A percentile compares a stretch with the other conserved stretches of the same genome.
phyloP scores from a whole-genome alignment of 2,113 vertebrate species.

The Cnemophilus loriae region DNA sequence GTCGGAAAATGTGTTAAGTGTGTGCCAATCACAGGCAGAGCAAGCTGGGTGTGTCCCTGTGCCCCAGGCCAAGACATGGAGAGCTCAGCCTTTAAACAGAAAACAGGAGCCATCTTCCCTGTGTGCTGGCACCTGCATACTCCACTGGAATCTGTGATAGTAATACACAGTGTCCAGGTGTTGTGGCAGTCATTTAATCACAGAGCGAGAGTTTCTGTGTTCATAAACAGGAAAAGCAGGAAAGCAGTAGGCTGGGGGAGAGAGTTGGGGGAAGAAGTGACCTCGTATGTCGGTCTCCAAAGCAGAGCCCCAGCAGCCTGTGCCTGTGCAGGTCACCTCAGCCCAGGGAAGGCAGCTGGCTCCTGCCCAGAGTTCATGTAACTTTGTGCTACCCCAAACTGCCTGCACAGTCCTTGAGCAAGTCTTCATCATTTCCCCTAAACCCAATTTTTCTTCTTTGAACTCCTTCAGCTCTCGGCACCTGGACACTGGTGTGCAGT shows the following conservation, averaged over 20 bases:
- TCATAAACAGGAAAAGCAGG: not conserved
- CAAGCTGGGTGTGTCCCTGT: not conserved
- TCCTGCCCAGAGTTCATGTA: not conserved
- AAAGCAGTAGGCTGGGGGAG: not conserved
- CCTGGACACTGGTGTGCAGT: not conserved
- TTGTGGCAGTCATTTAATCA: not conserved
- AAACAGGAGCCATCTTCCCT: not conserved
- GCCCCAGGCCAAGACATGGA: not conserved
- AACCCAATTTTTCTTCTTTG: not conserved
- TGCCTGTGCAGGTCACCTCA: not conserved
- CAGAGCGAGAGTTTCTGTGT: not conserved
- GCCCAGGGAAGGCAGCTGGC: not conserved
- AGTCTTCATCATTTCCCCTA: not conserved
- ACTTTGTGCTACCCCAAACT: not conserved
- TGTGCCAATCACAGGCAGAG: not conserved
- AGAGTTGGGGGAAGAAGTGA: not conserved
- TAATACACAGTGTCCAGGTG: accelerated
- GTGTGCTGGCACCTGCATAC: not conserved
- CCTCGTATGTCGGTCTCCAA: not conserved
- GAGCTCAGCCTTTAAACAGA: not conserved
- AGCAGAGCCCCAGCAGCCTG: not conserved
- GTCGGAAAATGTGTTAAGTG: accelerated
- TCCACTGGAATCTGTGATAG: not conserved
- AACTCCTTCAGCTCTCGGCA: not conserved
- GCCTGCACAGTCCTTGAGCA: not conserved